Percentiles rank a stretch among this genome's conserved stretches.
Evolutionary conservation across 2,888 invertebrate genomes (phyloP).

Genomic region (Acronicta alni): DNA sequence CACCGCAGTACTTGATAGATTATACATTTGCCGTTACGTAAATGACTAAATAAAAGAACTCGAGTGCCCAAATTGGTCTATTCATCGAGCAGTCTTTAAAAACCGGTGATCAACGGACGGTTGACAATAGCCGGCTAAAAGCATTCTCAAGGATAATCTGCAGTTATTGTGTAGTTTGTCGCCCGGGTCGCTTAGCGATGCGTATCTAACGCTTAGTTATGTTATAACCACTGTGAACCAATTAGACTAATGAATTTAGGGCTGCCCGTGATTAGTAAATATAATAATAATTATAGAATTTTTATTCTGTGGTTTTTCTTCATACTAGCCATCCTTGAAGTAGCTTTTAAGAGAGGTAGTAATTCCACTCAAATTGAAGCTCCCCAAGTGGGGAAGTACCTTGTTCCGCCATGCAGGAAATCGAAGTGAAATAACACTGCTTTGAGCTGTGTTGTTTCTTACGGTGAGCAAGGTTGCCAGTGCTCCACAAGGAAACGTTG

Average conservation of each 20-base stretch:
- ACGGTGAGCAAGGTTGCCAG: no score
- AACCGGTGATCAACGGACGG: constrained; percentile 41
- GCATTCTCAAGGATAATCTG: constrained; percentile 78
- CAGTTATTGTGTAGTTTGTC: constrained; percentile 77
- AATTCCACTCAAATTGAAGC: no score
- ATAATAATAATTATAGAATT: no score
- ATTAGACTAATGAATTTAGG: constrained; percentile 80
- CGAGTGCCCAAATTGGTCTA: constrained; percentile 25
- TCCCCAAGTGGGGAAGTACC: no score
- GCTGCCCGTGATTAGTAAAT: constrained; percentile 53
- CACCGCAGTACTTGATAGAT: not conserved
- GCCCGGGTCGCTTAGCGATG: constrained; percentile 69
- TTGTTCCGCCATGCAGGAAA: no score
- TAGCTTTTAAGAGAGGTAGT: no score
- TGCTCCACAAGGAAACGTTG: no score
- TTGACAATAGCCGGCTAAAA: constrained; percentile 70
- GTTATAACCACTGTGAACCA: constrained; percentile 75
- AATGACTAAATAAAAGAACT: constrained; percentile 32
- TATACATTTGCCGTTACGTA: constrained; percentile 24
- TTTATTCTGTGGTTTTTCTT: no score
- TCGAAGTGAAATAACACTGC: no score
- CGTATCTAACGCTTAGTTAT: constrained; percentile 73
- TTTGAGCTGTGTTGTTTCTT: no score
- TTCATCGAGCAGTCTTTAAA: constrained; percentile 38
- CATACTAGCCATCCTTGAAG: no score